Evolutionary conservation across 1,140 invertebrate genomes (phyloP), one percentile per base, ranked within the genome.

Genomic region (Drosophila ohnishii): DNA sequence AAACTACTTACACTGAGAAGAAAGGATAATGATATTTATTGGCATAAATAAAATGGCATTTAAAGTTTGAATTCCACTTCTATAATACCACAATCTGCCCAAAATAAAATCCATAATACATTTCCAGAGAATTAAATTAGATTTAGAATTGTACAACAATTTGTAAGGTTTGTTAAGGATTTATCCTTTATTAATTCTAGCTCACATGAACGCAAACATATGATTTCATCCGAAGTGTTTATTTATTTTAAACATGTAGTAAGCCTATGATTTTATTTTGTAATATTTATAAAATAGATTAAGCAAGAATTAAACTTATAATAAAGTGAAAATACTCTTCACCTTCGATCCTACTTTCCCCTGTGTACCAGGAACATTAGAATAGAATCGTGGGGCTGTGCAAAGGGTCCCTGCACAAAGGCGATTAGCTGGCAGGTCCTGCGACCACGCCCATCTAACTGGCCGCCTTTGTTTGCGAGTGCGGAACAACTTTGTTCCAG

Each of bases 401-500:
- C 7, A 63, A 14, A 28, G 34, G 61, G 37, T 14, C 11, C 66
- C 45, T 48, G 61, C 79, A 88, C 80, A 87, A 84, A 75, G 76
- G 50, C 84, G 84, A 87, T 87, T 87, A 87, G 84, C 72, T 71
- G 66, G 63, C 71, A 67, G 60, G 61, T 60, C 40, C 56, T 60
- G 35, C 34, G n/a, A 60, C 65, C 80, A 75, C 80, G 80, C 80
- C 80, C 62, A 39, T 35, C 34, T 50, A 39, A 40, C 35, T 32
- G 37, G 35, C 39, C 53, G 44, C 67, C 60, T 83, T 79, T 81
- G 66, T 66, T 72, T 70, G 59, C 65, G 35, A 40, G 28, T 48
- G 80, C 61, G 35, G 58, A 51, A 40, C 44, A 74, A 80, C 81
- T 84, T 84, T 84, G 80, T 51, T 67, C 69, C 79, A 56, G 64